Percentiles rank a stretch among this genome's conserved stretches.
phyloP scores from a whole-genome alignment of 2,797 vertebrate genomes.

The Parambassis ranga region DNA sequence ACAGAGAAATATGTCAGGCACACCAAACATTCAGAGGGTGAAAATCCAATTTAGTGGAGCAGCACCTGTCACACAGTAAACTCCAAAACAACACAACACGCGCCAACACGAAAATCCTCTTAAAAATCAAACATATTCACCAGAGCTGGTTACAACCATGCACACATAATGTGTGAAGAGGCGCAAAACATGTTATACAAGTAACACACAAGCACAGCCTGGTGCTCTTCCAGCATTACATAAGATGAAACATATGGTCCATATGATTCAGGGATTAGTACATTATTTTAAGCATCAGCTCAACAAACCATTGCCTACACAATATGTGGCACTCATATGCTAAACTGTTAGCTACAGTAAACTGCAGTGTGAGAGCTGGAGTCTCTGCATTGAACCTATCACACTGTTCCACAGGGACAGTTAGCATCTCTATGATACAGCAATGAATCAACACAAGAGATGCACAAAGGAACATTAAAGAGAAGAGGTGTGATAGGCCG shows the following conservation, averaged over 20 bases:
- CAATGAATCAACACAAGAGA: too few species aligned
- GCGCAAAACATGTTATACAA: neutral
- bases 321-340: neutral
- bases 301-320: neutral
- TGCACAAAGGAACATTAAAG: too few species aligned
- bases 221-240: neutral
- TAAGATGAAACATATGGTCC: neutral
- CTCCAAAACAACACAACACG: slow-evolving; percentile 10
- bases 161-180: neutral
- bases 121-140: neutral
- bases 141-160: neutral
- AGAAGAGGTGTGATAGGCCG: too few species aligned
- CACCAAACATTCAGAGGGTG: neutral
- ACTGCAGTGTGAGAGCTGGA: too few species aligned
- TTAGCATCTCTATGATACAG: too few species aligned
- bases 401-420: too few species aligned
- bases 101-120: slow-evolving; percentile 11
- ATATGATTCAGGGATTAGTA: slow-evolving; percentile 15
- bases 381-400: too few species aligned
- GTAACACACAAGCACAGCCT: neutral
- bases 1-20: neutral
- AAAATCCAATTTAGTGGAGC: slow-evolving; percentile 24
- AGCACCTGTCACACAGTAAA: slow-evolving; percentile 12
- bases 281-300: neutral
- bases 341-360: neutral